A percentile compares a stretch with the other conserved stretches of the same genome.
phyloP scores from a whole-genome alignment of 2,797 vertebrate genomes.

The Platalea minor region DNA sequence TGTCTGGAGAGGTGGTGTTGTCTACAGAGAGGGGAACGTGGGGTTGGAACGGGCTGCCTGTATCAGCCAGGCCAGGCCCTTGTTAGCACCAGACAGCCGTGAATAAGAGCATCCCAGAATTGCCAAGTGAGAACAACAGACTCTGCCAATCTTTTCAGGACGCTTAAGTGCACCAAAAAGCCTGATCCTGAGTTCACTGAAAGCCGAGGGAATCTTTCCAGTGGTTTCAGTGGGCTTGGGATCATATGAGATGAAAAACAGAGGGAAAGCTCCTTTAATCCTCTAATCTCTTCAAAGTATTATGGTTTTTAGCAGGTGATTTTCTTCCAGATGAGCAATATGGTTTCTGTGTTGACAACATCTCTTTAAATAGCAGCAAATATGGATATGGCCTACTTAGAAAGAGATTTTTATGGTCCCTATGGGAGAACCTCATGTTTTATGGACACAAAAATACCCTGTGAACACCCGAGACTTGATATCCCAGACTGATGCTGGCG shows the following conservation, averaged over 20 bases:
- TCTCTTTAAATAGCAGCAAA: conserved; percentile 21
- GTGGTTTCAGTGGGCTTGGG: neutral
- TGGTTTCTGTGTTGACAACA: conserved; percentile 23
- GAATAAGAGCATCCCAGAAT: neutral
- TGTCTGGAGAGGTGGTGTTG: neutral
- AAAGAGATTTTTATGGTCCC: neutral
- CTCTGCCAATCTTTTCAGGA: neutral
- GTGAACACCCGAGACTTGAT: neutral
- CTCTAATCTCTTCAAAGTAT: conserved; percentile 35
- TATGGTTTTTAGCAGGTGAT: neutral
- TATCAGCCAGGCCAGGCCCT: neutral
- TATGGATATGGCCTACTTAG: neutral
- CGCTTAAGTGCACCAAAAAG: neutral
- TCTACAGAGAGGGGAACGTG: neutral
- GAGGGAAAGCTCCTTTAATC: conserved; percentile 33
- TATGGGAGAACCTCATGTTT: neutral
- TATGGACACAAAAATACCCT: neutral
- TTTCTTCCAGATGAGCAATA: conserved; percentile 31
- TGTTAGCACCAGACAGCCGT: neutral
- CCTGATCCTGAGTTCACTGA: neutral
- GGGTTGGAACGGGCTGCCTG: neutral
- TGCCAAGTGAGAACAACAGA: neutral
- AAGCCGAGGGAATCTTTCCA: neutral
- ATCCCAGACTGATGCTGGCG: neutral
- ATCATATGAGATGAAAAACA: conserved; percentile 27